Percentiles rank a stretch among this genome's conserved stretches.
These are phyloP conservation scores for Tetramorium bicarinatum DNA, from an alignment of 2,888 invertebrate species.

Conservation along the genomic window DNA sequence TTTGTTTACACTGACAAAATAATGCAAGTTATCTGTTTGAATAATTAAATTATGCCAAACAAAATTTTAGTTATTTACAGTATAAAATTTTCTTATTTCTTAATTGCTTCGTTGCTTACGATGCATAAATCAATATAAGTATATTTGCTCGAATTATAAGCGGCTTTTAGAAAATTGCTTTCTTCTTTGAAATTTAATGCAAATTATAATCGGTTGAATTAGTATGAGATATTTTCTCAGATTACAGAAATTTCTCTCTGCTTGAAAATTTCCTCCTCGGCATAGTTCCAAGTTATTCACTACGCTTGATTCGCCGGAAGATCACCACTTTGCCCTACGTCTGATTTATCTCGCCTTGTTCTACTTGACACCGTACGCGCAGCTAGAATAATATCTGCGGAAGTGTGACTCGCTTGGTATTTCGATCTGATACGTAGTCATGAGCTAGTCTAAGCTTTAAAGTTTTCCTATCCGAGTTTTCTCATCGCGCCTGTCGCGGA, in stretches of 20 bases:
- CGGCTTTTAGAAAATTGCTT: neutral
- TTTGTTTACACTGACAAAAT: neutral
- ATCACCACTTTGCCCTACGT: neutral
- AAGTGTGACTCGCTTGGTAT: neutral
- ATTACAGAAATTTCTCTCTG: neutral
- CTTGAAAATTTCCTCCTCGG: neutral
- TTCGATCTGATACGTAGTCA: conserved; percentile 22
- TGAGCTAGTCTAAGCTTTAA: neutral
- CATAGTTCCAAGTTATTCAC: neutral
- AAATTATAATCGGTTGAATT: neutral
- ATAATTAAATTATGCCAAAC: neutral
- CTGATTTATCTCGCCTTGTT: conserved; percentile 38
- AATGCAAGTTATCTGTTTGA: neutral
- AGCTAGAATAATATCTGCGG: conserved; percentile 23
- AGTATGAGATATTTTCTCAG: neutral
- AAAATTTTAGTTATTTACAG: neutral
- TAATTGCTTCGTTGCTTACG: neutral
- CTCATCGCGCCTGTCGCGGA: no score
- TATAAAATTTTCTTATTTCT: neutral
- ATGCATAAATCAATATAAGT: neutral
- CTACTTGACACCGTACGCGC: conserved; percentile 12
- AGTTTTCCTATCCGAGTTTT: conserved; percentile 17
- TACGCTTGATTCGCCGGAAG: neutral
- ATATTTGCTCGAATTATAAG: neutral
- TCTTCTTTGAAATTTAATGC: neutral